Conservation (phyloP, 2,888 invertebrate species). For the Sericinus montela region DNA sequence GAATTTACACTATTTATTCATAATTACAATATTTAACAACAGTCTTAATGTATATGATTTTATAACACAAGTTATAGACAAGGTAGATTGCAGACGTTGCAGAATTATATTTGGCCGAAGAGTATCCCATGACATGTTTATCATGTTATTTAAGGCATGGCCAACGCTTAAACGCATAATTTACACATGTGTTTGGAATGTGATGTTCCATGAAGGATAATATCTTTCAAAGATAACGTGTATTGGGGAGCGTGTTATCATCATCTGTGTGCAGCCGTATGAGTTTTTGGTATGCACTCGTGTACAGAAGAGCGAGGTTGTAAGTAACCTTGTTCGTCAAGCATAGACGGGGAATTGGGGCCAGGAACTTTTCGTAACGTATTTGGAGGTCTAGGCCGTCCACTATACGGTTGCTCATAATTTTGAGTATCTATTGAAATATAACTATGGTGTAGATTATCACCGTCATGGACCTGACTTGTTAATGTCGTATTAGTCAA, state of each 20-base stretch:
- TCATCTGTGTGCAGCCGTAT: conserved; percentile 69
- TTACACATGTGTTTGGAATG: conserved; percentile 75
- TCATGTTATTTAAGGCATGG: conserved; percentile 63
- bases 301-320: conserved; percentile 74
- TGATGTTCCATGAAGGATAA: conserved; percentile 69
- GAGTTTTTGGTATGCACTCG: conserved; percentile 74
- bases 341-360: conserved; percentile 66
- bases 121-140: conserved; percentile 44
- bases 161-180: conserved; percentile 55
- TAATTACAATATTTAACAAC: conserved; percentile 18
- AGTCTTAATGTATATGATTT: conserved; percentile 18
- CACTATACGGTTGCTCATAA: conserved; percentile 71
- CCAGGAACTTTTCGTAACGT: conserved; percentile 67
- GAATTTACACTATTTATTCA: conserved; percentile 11
- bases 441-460: conserved; percentile 83
- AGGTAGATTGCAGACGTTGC: conserved; percentile 23
- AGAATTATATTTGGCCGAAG: conserved; percentile 53
- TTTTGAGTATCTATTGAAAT: conserved; percentile 82
- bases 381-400: conserved; percentile 67
- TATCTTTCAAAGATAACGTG: conserved; percentile 62
- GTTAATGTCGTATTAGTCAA: conserved; percentile 80
- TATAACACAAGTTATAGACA: conserved; percentile 13
- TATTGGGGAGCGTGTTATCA: conserved; percentile 55
- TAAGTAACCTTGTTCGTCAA: conserved; percentile 76
- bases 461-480: conserved; percentile 82